phyloP scores from a whole-genome alignment of 2,113 vertebrate genomes.

The Gallinago undulata region DNA sequence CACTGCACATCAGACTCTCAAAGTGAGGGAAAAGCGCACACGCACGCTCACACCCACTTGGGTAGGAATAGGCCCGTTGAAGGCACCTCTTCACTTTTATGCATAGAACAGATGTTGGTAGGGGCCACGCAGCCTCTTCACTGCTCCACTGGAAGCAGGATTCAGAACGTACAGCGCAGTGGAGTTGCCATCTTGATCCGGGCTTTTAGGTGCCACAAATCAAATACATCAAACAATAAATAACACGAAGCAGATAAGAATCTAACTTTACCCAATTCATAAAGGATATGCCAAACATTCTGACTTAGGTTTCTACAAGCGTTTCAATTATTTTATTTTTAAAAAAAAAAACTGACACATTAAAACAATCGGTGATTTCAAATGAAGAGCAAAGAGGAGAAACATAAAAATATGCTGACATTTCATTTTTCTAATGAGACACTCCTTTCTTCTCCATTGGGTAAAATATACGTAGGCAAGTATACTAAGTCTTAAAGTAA shows the following conservation, averaged over 20 bases:
- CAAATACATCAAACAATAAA: not conserved
- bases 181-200: not conserved
- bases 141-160: not conserved
- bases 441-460: not conserved
- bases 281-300: not conserved
- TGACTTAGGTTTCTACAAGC: not conserved
- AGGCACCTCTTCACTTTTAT: not conserved
- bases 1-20: not conserved
- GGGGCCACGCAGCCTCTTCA: not conserved
- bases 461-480: not conserved
- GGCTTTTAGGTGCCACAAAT: not conserved
- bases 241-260: not conserved
- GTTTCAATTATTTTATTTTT: not conserved
- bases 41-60: not conserved
- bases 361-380: not conserved
- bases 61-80: not conserved
- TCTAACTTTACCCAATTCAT: not conserved
- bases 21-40: not conserved
- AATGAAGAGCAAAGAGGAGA: not conserved
- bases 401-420: not conserved
- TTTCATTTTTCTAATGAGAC: not conserved
- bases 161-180: not conserved
- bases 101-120: not conserved
- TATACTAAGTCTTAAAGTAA: not conserved
- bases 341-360: fast-evolving